These are phyloP conservation scores for Pyrocephalus nanus DNA, from an alignment of 2,797 vertebrate genomes.

Conservation along the genomic window DNA sequence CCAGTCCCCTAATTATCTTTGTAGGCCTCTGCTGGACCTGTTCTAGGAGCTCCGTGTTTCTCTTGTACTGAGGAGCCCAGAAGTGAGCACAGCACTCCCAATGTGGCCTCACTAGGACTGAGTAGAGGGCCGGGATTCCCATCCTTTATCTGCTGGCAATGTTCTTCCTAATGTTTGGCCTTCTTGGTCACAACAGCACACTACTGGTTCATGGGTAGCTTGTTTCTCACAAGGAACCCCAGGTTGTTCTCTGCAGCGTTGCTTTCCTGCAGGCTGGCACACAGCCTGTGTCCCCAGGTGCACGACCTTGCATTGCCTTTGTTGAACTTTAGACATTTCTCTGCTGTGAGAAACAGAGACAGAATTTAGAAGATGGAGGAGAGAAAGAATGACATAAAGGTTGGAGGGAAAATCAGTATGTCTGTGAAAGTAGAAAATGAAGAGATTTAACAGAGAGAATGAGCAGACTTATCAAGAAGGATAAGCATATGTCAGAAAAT, in stretches of 20 bases:
- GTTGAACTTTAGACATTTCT: background rate
- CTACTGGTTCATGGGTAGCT: background rate
- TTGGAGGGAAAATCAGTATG: background rate
- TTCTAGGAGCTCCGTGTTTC: background rate
- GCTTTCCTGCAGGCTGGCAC: background rate
- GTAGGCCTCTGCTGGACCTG: background rate
- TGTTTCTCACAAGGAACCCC: background rate
- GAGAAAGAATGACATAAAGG: background rate
- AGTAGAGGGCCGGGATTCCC: background rate
- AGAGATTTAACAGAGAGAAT: background rate
- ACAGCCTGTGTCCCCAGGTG: accelerated
- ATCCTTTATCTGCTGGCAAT: background rate
- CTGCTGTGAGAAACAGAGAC: background rate
- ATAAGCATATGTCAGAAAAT: background rate
- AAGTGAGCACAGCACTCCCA: background rate
- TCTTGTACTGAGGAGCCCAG: too few species aligned
- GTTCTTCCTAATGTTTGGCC: background rate
- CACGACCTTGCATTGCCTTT: background rate
- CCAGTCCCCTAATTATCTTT: too few species aligned
- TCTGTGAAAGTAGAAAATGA: background rate
- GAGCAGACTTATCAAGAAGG: background rate
- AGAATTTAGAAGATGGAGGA: background rate
- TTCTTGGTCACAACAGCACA: too few species aligned
- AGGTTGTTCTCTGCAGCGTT: background rate
- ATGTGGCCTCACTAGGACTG: background rate